Evolutionary conservation across 2,888 invertebrate genomes (phyloP).

Genomic region (Malthinus flaveolus): DNA sequence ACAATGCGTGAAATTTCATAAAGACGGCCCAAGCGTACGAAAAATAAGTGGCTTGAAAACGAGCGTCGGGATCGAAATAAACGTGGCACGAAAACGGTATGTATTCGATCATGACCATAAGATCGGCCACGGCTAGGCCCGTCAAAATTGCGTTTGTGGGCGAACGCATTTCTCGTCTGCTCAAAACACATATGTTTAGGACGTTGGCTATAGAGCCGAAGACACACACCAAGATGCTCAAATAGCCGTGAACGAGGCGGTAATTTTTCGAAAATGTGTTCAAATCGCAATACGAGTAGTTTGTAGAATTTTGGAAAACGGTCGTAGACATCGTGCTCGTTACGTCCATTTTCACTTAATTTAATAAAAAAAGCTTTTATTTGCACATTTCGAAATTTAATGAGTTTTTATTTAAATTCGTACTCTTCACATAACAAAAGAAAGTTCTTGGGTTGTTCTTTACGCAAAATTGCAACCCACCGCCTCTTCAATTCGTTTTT

Average conservation of each 20-base stretch:
- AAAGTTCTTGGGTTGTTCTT: no score
- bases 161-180: constrained; percentile 86
- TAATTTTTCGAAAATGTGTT: constrained; percentile 68
- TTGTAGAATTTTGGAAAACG: no score
- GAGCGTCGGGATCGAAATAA: constrained; percentile 66
- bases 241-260: constrained; percentile 78
- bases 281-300: constrained; percentile 54
- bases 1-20: constrained; percentile 88
- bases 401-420: constrained; percentile 4
- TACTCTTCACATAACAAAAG: not conserved
- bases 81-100: constrained; percentile 86
- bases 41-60: constrained; percentile 58
- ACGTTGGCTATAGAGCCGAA: constrained; percentile 89
- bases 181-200: constrained; percentile 89
- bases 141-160: constrained; percentile 92
- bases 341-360: constrained; percentile 2
- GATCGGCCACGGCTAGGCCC: constrained; percentile 87
- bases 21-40: constrained; percentile 80
- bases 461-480: no score
- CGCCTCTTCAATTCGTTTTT: not conserved
- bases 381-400: not conserved
- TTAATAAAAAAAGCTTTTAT: no score
- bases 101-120: constrained; percentile 93
- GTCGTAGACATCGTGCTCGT: not conserved
- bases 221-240: constrained; percentile 83